Percentiles rank a stretch among this genome's conserved stretches.
These are phyloP conservation scores for Ranitomeya imitator DNA, from an alignment of 2,113 vertebrate genomes.

Conservation along the genomic window DNA sequence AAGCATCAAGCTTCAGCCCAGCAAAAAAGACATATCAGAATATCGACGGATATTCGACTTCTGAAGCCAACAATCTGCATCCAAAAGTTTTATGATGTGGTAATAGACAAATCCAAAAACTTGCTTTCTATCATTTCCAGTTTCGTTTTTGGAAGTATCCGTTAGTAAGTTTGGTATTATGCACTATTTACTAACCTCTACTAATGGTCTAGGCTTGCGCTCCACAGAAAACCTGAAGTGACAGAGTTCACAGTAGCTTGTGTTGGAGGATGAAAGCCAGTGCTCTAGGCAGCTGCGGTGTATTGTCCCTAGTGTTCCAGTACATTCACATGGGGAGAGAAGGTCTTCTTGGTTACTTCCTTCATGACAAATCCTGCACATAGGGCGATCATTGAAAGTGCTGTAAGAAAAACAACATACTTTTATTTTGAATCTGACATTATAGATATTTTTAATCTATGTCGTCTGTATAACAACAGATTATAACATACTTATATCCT, in stretches of 20 bases:
- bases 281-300: slow-evolving; percentile 87
- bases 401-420: slow-evolving; percentile 64
- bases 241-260: slow-evolving; percentile 88
- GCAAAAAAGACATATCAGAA: too few relatives aligned
- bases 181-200: slow-evolving; percentile 76
- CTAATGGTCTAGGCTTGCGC: slow-evolving; percentile 78
- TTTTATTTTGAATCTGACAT: not conserved
- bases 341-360: slow-evolving; percentile 83
- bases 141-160: not conserved
- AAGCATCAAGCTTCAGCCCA: too few relatives aligned
- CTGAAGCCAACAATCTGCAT: not conserved
- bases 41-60: not conserved
- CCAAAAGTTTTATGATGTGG: not conserved
- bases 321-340: slow-evolving; percentile 84
- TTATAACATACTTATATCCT: too few relatives aligned
- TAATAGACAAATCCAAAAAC: not conserved
- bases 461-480: too few relatives aligned
- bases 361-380: slow-evolving; percentile 88
- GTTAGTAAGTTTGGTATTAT: not conserved
- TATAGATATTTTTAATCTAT: not conserved
- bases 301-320: slow-evolving; percentile 82
- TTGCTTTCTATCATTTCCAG: not conserved
- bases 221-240: slow-evolving; percentile 86
- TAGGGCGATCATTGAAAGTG: slow-evolving; percentile 76
- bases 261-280: slow-evolving; percentile 86